Base-by-base conservation (phyloP, 2,113 vertebrate genomes). In the Zingel zingel region DNA sequence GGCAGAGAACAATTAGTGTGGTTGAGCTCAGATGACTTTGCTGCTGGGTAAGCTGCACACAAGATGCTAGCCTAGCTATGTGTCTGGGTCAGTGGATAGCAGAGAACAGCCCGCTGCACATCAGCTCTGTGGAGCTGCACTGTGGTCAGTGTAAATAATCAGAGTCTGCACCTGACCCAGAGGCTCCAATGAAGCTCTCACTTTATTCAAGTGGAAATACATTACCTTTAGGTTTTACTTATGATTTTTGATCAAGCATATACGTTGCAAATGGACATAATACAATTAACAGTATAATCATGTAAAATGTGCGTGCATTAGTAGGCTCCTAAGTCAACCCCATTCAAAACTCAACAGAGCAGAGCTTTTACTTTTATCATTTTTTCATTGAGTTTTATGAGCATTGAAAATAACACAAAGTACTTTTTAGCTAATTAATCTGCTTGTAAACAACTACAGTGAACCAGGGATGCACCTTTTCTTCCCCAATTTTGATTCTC, bases 21-120 rank as follows among this genome's bases (percentile, higher is more conserved):
- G 86, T 85, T 91, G 89, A 92, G 84, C 82, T 87, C 66, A 43
- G 82, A 88, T 94, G 92, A 94, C 91, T 93, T 93, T 93, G 93
- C 90, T 91, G 79, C 87, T 83, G 84, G 93, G 86, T 79, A 88
- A 78, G 83, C 89, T 83, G 65, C 43, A 79, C 56, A 84, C 56
- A 59, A 88, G 73, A 92, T 87, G 64, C 65, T 82, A 86, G 74
- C 64, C 51, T 84, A 64, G 86, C 84, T 79, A 33, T 81, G 75
- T 85, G 75, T 88, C 62, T 87, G 85, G 85, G 81, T 92, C 88
- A 94, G 66, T 83, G 84, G 56, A 75, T 58, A 71, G 72, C 59
- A 69, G 58, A 65, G 81, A 81, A 71, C 63, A 78, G 74, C 39
- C 81, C 39, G 16, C 81, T 89, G 83, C 67, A 83, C 82, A 78